phyloP scores from a whole-genome alignment of 2,888 invertebrate species.

The Calliphora vomitoria region DNA sequence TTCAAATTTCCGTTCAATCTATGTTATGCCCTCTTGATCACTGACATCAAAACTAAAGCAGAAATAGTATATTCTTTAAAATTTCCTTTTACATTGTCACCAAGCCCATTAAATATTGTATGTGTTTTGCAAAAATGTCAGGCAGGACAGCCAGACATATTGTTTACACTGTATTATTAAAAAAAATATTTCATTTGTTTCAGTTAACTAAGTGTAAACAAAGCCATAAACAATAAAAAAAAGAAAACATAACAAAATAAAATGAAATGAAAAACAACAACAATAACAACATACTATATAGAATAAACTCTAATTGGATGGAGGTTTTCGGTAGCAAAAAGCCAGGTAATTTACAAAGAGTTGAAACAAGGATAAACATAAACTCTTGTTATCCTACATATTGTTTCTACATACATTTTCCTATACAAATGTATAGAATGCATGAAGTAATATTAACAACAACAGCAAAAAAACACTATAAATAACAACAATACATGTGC shows the following conservation, averaged over 20 bases:
- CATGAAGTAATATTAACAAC: slow-evolving; percentile 51
- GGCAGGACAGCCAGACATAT: slow-evolving; percentile 17
- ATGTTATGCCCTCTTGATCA: too few species aligned
- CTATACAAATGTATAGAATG: neutral
- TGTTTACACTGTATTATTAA: slow-evolving; percentile 12
- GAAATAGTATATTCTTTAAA: neutral
- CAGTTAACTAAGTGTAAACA: slow-evolving; percentile 71
- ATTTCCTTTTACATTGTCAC: neutral
- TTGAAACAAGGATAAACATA: slow-evolving; percentile 49
- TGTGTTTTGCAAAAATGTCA: neutral
- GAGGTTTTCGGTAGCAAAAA: slow-evolving; percentile 51
- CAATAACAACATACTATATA: neutral
- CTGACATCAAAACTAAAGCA: too few species aligned
- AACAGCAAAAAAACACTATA: slow-evolving; percentile 3
- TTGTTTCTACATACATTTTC: neutral
- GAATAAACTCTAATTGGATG: slow-evolving; percentile 64
- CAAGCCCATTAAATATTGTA: neutral
- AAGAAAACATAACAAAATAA: slow-evolving; percentile 19
- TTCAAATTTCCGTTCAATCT: too few species aligned
- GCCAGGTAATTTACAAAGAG: slow-evolving; percentile 64
- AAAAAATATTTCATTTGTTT: slow-evolving; percentile 61
- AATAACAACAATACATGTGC: slow-evolving; percentile 10
- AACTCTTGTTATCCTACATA: slow-evolving; percentile 42
- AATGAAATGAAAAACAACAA: slow-evolving; percentile 4
- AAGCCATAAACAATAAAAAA: slow-evolving; percentile 57